Percentiles rank a stretch among this genome's conserved stretches.
These are phyloP conservation scores for Pandemis corylana DNA, from an alignment of 2,888 invertebrate species.

Conservation along the genomic window DNA sequence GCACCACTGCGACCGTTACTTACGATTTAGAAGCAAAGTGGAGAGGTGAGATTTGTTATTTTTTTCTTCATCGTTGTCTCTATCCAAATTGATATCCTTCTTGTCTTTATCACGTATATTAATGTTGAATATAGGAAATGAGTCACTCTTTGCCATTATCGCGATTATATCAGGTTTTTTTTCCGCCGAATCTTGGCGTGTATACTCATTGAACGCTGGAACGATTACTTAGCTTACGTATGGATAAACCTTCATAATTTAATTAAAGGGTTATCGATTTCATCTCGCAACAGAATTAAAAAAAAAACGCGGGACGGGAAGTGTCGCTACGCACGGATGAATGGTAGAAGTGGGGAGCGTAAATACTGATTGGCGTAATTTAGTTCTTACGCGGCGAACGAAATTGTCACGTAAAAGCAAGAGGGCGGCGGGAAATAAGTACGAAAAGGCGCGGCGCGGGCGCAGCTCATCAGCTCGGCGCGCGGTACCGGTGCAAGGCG, in stretches of 20 bases:
- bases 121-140: constrained; percentile 74
- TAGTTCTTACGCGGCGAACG: constrained; percentile 19
- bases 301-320: constrained; percentile 55
- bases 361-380: constrained; percentile 34
- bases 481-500: constrained; percentile 41
- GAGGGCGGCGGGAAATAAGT: constrained; percentile 24
- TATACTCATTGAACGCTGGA: constrained; percentile 12
- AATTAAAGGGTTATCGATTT: constrained; percentile 21
- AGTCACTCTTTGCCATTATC: constrained; percentile 68
- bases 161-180: constrained; percentile 21
- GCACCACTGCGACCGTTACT: constrained; percentile 49
- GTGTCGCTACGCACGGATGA: constrained; percentile 45
- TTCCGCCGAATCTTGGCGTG: constrained; percentile 9
- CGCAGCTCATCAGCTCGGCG: constrained; percentile 21
- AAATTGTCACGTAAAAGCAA: constrained; percentile 23
- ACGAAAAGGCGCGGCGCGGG: constrained; percentile 27
- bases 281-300: constrained; percentile 16
- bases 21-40: constrained; percentile 74
- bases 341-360: constrained; percentile 40
- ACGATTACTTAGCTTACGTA: constrained; percentile 21
- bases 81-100: constrained; percentile 51
- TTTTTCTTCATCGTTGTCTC: constrained; percentile 53
- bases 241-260: constrained; percentile 41
- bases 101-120: constrained; percentile 66
- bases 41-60: constrained; percentile 60